Evolutionary conservation across 2,888 invertebrate genomes (phyloP).

Genomic region (Craniophora ligustri): DNA sequence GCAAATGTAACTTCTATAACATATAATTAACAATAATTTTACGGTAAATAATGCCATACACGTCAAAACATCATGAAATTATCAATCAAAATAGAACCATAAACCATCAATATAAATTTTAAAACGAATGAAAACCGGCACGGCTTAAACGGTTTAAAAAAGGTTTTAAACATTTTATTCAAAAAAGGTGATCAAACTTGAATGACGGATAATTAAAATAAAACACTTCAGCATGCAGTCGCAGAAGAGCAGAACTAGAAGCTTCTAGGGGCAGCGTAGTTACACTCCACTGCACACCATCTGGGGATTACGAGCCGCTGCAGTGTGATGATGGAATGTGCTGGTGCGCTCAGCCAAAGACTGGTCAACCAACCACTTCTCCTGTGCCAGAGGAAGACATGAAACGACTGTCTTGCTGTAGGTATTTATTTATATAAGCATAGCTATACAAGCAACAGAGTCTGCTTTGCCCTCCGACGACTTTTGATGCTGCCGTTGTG

Average conservation of each 20-base stretch:
- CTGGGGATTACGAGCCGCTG: slow-evolving; percentile 91
- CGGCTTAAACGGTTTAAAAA: background rate
- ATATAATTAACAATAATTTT: slow-evolving; percentile 51
- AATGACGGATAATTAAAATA: too few species aligned
- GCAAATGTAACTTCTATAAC: slow-evolving; percentile 8
- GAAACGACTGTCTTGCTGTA: slow-evolving; percentile 90
- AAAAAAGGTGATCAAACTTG: background rate
- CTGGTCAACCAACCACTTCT: slow-evolving; percentile 87
- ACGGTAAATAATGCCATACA: slow-evolving; percentile 22
- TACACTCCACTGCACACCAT: slow-evolving; percentile 90
- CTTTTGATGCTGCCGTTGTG: too few species aligned
- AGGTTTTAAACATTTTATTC: background rate
- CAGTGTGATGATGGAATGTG: slow-evolving; percentile 91
- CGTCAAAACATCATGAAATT: slow-evolving; percentile 34
- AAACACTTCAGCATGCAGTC: slow-evolving; percentile 88
- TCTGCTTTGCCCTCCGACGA: too few species aligned
- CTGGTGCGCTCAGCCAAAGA: slow-evolving; percentile 90
- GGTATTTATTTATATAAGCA: slow-evolving; percentile 59
- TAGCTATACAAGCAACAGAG: background rate
- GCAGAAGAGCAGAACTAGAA: slow-evolving; percentile 87
- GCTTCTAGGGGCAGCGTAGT: slow-evolving; percentile 79
- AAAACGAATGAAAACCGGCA: background rate
- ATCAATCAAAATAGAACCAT: too few species aligned
- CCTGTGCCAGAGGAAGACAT: slow-evolving; percentile 89
- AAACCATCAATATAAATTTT: slow-evolving; percentile 4